A percentile compares a stretch with the other conserved stretches of the same genome.
These are phyloP conservation scores for Ectropis grisescens DNA, from an alignment of 1,140 invertebrate species.

Conservation along the genomic window DNA sequence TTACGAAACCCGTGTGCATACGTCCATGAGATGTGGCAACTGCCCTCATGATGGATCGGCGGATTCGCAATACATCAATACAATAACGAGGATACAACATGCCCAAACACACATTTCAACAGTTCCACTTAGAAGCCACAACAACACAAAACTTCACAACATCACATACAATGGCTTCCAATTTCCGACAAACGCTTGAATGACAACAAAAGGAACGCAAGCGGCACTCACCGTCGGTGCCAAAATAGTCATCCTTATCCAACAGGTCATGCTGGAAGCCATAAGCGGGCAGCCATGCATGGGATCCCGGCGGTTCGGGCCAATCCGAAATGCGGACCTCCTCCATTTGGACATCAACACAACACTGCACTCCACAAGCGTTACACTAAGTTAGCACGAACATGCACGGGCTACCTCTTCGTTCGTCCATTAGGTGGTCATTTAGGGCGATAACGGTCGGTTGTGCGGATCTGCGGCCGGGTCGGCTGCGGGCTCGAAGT, in stretches of 20 bases:
- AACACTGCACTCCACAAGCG: conserved; percentile 56
- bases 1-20: too few relatives aligned
- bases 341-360: conserved; percentile 68
- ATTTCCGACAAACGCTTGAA: too few relatives aligned
- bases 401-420: conserved; percentile 63
- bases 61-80: too few relatives aligned
- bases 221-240: conserved; percentile 69
- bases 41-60: too few relatives aligned
- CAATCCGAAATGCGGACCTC: conserved; percentile 75
- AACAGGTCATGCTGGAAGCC: conserved; percentile 74
- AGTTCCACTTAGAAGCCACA: too few relatives aligned
- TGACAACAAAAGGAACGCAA: conserved; percentile 10
- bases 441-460: conserved; percentile 60
- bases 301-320: conserved; percentile 73
- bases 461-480: conserved; percentile 19
- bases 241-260: conserved; percentile 73
- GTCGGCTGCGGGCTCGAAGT: conserved; percentile 3
- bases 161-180: too few relatives aligned
- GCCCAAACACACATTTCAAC: too few relatives aligned
- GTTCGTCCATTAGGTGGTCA: conserved; percentile 61
- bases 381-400: conserved; percentile 46
- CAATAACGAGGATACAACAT: too few relatives aligned
- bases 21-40: too few relatives aligned
- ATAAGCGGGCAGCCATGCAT: conserved; percentile 77
- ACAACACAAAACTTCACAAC: too few relatives aligned